Conservation (phyloP, 2,113 vertebrate species). For the Phalacrocorax brasilianus region DNA sequence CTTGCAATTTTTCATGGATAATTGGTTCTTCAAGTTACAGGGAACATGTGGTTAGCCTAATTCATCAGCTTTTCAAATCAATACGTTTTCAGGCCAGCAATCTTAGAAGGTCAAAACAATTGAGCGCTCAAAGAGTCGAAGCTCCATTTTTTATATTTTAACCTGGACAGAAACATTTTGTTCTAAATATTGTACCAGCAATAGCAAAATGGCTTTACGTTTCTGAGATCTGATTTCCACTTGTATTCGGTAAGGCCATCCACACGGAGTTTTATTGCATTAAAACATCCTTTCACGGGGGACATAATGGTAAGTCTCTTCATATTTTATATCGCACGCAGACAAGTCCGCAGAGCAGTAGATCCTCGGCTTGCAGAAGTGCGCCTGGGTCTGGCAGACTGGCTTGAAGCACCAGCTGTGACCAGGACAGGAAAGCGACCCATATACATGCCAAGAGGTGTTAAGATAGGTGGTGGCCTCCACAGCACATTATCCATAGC, state of each 20-base stretch:
- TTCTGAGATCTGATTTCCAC: neutral
- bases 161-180: neutral
- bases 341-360: neutral
- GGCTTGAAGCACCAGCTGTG: neutral
- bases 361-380: neutral
- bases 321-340: accelerated
- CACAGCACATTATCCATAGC: accelerated
- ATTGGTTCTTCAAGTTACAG: slow-evolving; percentile 3
- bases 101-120: neutral
- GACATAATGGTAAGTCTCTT: neutral
- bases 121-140: accelerated
- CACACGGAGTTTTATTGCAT: neutral
- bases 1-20: slow-evolving; percentile 18
- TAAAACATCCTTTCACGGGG: neutral
- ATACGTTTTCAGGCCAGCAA: slow-evolving; percentile 6
- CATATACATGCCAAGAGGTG: neutral
- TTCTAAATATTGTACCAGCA: neutral
- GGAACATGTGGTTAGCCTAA: neutral
- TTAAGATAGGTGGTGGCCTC: neutral
- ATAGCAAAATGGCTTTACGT: accelerated
- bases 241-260: neutral
- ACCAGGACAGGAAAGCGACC: neutral
- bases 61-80: slow-evolving; percentile 30
- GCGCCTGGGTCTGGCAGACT: neutral
- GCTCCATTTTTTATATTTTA: neutral